Base-by-base conservation (phyloP, 1,140 invertebrate genomes). In the Lasioglossum albipes region DNA sequence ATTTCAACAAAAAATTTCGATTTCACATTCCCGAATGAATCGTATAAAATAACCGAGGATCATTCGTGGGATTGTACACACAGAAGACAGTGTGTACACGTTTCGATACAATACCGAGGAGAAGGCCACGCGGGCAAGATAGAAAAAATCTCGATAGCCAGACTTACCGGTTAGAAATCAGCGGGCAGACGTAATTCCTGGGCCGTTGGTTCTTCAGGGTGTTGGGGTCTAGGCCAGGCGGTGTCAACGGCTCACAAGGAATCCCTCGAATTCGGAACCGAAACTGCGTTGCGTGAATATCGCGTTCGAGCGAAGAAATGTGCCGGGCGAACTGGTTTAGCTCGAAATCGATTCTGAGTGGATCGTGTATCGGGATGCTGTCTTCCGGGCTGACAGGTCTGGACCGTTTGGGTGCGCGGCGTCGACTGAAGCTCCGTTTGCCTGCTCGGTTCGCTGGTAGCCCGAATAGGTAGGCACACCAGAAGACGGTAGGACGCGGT, bases 341-440 rank as follows among this genome's bases (percentile, higher is more conserved):
- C 16, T 54, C 52, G 41, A 65, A 59, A 54, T 61, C 45, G 71
- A 67, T 81, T 76, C 54, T 69, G 70, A 66, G 45, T 61, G n/a
- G 70, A 76, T 70, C 67, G 73, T 83, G 54, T 75, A 74, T 57
- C 72, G 82, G 75, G 85, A 84, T 84, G 77, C 82, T 83, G 75
- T 80, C 81, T 86, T 84, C 78, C 84, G 84, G 86, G 86, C 88
- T 87, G 88, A 91, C 88, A 92, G 92, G 93, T 93, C 91, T 93
- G 91, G 92, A 93, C 91, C 91, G 92, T 93, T 93, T 93, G 92
- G 92, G 86, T 90, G 93, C 92, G 91, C 92, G 92, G 92, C 91
- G 91, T 93, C 90, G 93, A 93, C 93, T 93, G 92, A 93, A 93
- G 90, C 92, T 92, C 89, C 89, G 91, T 90, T 91, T 91, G 89